phyloP scores from a whole-genome alignment of 2,113 vertebrate genomes.

The Epinephelus cyanopodus region DNA sequence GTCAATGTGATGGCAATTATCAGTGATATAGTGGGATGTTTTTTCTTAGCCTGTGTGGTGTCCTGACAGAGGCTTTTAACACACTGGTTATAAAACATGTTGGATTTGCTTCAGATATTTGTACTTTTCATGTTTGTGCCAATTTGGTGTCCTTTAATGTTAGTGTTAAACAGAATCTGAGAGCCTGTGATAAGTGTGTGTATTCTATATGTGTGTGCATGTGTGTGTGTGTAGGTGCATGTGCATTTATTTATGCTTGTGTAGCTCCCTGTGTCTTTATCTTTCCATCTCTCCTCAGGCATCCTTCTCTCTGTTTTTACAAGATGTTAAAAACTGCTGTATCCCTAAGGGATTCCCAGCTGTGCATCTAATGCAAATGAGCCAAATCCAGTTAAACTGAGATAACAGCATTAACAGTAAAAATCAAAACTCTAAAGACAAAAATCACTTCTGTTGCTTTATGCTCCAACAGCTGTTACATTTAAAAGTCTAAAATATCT shows the following conservation, averaged over 20 bases:
- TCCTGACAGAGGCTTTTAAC: neutral
- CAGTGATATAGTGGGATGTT: neutral
- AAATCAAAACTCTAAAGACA: conserved; percentile 7
- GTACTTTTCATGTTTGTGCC: conserved; percentile 19
- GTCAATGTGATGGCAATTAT: neutral
- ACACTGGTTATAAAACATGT: conserved; percentile 15
- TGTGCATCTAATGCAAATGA: conserved; percentile 53
- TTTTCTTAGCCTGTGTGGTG: neutral
- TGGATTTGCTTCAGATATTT: conserved; percentile 13
- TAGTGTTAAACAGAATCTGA: conserved; percentile 9
- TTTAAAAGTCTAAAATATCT: neutral
- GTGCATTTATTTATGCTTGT: neutral
- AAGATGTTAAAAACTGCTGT: conserved; percentile 25
- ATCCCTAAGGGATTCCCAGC: conserved; percentile 24
- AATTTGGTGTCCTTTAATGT: conserved; percentile 21
- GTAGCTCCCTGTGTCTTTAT: conserved; percentile 17
- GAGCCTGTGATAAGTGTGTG: conserved; percentile 11
- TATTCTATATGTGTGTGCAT: neutral
- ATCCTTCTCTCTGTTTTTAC: conserved; percentile 23
- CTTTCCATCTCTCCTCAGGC: conserved; percentile 43
- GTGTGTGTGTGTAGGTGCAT: neutral
- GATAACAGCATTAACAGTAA: conserved; percentile 31
- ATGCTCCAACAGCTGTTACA: neutral
- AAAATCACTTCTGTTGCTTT: neutral
- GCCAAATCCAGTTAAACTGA: conserved; percentile 38